Percentiles rank a stretch among this genome's conserved stretches.
Conservation (phyloP, 1,140 invertebrate genomes). For the Scaptomyza graminum region DNA sequence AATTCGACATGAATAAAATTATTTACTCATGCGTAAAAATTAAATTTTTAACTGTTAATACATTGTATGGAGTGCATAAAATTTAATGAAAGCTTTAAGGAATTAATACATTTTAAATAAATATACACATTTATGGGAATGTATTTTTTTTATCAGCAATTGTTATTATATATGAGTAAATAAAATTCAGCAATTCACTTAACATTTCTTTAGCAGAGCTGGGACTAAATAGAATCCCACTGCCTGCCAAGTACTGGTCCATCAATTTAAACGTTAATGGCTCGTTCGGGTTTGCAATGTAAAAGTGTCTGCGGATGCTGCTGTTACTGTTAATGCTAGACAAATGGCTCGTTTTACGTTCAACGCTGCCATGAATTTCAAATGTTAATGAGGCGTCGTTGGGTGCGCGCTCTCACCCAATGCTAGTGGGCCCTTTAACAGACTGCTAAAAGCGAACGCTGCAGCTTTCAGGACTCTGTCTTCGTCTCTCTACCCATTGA, state of each 20-base stretch:
- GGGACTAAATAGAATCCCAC: slow-evolving; percentile 26
- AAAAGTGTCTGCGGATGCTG: slow-evolving; percentile 37
- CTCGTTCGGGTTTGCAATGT: slow-evolving; percentile 51
- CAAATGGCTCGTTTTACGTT: slow-evolving; percentile 65
- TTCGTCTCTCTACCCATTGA: slow-evolving; percentile 7
- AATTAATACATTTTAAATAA: no score
- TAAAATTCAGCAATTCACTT: neutral
- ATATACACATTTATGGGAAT: no score
- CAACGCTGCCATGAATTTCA: slow-evolving; percentile 65
- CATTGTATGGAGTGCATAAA: neutral
- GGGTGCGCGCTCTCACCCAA: slow-evolving; percentile 34
- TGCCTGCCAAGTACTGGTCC: slow-evolving; percentile 46
- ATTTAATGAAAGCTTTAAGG: neutral
- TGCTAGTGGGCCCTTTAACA: slow-evolving; percentile 54
- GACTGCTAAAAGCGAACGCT: slow-evolving; percentile 63
- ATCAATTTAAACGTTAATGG: slow-evolving; percentile 74
- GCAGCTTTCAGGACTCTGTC: slow-evolving; percentile 56
- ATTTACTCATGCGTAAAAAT: neutral
- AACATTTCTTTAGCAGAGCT: slow-evolving; percentile 36
- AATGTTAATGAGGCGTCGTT: slow-evolving; percentile 74
- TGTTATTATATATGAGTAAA: no score
- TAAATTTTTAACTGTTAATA: neutral
- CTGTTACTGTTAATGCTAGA: slow-evolving; percentile 62
- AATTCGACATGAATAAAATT: neutral
- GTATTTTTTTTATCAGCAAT: no score